Base-by-base conservation (phyloP, 2,797 vertebrate species). In the Aphelocoma californica region DNA sequence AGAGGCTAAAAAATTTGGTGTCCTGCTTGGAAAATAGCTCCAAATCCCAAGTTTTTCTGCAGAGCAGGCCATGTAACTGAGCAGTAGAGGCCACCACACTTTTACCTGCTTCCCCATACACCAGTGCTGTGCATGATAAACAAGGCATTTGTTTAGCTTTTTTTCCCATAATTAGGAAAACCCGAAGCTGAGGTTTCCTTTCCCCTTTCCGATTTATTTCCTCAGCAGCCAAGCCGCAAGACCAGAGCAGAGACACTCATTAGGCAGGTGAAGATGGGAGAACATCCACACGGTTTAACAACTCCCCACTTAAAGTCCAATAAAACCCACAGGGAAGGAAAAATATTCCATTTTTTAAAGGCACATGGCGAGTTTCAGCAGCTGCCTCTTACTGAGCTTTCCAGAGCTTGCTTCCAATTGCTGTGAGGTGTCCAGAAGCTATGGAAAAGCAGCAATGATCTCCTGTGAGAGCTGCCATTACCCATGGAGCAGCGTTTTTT, bases 341-440 rank as follows among this genome's bases (percentile, higher is more conserved):
- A 93, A 95, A 75, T 32, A 80, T 1, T 20, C 36, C 0, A 0
- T 4, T 87, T 67, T 86, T 87, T 42, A 91, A 85, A 82, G 78
- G 90, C 81, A 38, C 14, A 23, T 4, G 12, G 57, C 15, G 78
- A 90, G 40, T 66, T 93, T 81, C 56, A 92, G 80, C 82, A 90
- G 51, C 23, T 0, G 0, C 48, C 4, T 17, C 61, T 83, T 69
- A 48, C 1, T 36, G 93, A 91, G 81, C 19, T 86, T 89, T 88
- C 86, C 85, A 47, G n/a, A 58, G n/a, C 40, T 96, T 67, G 67
- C 78, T 95, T 93, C 74, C 88, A 64, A 12, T 85, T 85, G 57
- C 19, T 77, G 31, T 16, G 64, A 90, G 45, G 71, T 81, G 60
- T 70, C 56, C 93, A 87, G 78, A 42, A 89, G 67, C 48, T 14